phyloP scores from a whole-genome alignment of 2,113 vertebrate species.

The Phoxinus phoxinus region DNA sequence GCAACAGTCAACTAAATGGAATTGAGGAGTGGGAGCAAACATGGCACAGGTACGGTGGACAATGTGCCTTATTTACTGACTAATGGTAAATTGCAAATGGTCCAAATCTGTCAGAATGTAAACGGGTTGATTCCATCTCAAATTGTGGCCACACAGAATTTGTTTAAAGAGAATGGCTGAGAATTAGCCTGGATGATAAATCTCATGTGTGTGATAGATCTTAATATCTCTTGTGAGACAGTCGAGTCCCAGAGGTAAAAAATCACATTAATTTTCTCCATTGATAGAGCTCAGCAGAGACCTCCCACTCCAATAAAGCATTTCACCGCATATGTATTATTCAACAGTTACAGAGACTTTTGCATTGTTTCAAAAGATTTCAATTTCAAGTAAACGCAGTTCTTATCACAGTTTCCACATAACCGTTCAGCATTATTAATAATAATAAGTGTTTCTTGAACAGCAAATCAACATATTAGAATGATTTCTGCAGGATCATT shows the following conservation, averaged over 20 bases:
- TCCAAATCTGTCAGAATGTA: not conserved
- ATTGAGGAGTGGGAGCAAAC: slow-evolving; percentile 2
- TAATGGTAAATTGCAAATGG: not conserved
- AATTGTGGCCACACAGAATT: not conserved
- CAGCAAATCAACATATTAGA: too few relatives aligned
- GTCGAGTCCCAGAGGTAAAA: not conserved
- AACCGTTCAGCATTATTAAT: not conserved
- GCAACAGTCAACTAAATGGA: slow-evolving; percentile 34
- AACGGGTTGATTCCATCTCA: not conserved
- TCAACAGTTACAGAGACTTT: too few relatives aligned
- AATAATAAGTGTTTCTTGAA: not conserved
- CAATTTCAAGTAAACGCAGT: too few relatives aligned
- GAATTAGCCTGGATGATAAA: not conserved
- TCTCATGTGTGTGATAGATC: not conserved
- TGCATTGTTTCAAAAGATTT: too few relatives aligned
- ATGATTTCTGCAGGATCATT: too few relatives aligned
- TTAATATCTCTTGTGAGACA: not conserved
- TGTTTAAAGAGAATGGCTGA: not conserved
- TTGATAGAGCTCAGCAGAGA: not conserved
- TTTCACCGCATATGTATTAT: too few relatives aligned
- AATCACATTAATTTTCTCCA: not conserved
- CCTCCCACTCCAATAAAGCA: not conserved
- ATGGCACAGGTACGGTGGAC: not conserved
- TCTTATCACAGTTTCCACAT: too few relatives aligned
- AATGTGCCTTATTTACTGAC: not conserved